Conservation (phyloP, 2,113 vertebrate genomes). For the Bettongia penicillata region DNA sequence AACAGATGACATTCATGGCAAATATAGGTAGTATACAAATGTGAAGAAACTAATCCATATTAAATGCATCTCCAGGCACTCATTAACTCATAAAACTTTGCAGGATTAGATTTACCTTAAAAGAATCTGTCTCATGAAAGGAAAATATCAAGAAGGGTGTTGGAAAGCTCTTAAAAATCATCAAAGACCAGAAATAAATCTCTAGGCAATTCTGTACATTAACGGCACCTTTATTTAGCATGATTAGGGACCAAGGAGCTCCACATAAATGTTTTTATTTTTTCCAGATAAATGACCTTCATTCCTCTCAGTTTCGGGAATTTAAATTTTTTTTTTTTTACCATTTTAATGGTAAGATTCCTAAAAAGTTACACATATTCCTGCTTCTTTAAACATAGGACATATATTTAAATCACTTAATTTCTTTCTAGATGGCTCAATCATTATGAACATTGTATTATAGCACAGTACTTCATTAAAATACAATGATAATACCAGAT, state of each 20-base stretch:
- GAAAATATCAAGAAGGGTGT: conserved; percentile 31
- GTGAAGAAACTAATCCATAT: conserved; percentile 27
- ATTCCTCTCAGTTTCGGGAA: neutral
- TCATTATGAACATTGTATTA: neutral
- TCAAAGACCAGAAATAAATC: neutral
- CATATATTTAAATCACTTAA: neutral
- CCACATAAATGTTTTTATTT: neutral
- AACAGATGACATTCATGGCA: conserved; percentile 6
- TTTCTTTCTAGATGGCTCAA: neutral
- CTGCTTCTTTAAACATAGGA: conserved; percentile 22
- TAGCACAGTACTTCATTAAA: neutral
- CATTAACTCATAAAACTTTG: neutral
- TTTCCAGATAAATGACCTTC: neutral
- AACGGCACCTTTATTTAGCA: conserved; percentile 6
- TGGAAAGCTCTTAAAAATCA: conserved; percentile 46
- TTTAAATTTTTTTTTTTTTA: no score
- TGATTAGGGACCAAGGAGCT: conserved; percentile 26
- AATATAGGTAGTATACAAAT: neutral
- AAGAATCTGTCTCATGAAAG: neutral
- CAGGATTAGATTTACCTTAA: neutral
- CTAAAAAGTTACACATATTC: conserved; percentile 36
- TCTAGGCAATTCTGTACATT: neutral
- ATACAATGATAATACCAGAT: conserved; percentile 1
- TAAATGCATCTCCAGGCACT: neutral
- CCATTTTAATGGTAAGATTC: conserved; percentile 35